Evolutionary conservation across 2,797 vertebrate genomes (phyloP).

Genomic region (Premnoplex brunnescens): DNA sequence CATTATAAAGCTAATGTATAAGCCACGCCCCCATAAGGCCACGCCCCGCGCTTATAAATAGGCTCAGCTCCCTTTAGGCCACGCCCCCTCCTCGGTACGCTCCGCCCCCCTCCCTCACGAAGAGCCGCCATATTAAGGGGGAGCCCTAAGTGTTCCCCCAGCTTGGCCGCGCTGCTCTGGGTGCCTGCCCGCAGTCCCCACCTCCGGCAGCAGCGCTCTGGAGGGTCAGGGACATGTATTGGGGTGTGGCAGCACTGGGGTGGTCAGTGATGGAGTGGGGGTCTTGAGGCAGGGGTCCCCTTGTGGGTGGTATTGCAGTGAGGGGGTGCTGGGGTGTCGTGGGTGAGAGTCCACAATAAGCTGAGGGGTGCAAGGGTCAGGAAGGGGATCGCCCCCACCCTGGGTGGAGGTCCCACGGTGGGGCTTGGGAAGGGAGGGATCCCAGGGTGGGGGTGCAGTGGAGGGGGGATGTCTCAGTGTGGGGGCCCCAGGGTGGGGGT

Average conservation of each 20-base stretch:
- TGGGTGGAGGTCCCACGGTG: no score
- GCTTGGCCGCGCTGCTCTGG: no score
- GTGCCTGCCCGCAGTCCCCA: accelerated
- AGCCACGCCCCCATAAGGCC: no score
- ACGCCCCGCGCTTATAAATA: no score
- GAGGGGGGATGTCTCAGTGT: accelerated
- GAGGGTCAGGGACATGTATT: neutral
- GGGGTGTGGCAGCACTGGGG: neutral
- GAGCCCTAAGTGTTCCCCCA: accelerated
- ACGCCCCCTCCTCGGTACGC: neutral
- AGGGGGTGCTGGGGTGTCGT: neutral
- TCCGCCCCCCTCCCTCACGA: no score
- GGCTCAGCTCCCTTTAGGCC: no score
- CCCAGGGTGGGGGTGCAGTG: accelerated
- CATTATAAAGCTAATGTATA: no score
- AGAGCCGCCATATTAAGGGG: accelerated
- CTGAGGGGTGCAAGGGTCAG: neutral
- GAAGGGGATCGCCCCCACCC: neutral
- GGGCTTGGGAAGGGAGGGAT: neutral
- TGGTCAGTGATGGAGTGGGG: neutral
- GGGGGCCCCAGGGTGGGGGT: neutral
- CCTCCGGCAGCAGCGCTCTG: neutral
- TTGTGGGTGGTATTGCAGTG: neutral
- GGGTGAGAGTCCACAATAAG: neutral
- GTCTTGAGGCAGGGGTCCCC: neutral